phyloP scores from a whole-genome alignment of 1,140 invertebrate species.

The Formica selysi region DNA sequence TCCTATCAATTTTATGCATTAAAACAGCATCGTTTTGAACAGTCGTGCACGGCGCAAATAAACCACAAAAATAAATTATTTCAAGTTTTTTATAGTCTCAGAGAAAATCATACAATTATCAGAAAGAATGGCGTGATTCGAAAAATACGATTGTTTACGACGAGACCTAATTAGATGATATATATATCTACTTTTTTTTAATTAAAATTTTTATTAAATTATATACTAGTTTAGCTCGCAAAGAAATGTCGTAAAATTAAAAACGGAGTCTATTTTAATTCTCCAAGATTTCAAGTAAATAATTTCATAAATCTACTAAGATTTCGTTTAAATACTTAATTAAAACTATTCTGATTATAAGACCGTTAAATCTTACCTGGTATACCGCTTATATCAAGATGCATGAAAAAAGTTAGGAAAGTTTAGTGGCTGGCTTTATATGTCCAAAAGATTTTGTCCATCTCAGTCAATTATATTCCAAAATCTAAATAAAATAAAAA shows the following conservation, averaged over 20 bases:
- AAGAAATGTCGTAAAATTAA: not conserved
- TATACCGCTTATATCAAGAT: not conserved
- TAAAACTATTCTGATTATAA: not conserved
- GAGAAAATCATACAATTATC: slow-evolving; percentile 25
- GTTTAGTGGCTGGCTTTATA: not conserved
- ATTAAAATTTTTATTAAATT: slow-evolving; percentile 38
- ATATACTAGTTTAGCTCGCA: not conserved
- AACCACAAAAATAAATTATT: slow-evolving; percentile 50
- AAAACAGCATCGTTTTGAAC: slow-evolving; percentile 48
- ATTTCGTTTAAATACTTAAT: not conserved
- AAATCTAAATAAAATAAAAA: not conserved
- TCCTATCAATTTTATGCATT: slow-evolving; percentile 21
- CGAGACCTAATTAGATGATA: slow-evolving; percentile 19
- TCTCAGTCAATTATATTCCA: not conserved
- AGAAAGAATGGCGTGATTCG: slow-evolving; percentile 22
- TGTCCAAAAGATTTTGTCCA: not conserved
- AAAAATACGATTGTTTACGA: slow-evolving; percentile 41
- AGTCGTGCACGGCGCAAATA: slow-evolving; percentile 19
- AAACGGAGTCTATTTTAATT: slow-evolving; percentile 3
- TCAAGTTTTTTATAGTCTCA: slow-evolving; percentile 33
- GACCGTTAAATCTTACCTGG: not conserved
- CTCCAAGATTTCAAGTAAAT: not conserved
- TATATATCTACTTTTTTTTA: not conserved
- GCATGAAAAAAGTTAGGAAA: not conserved
- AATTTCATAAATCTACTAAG: not conserved